A percentile compares a stretch with the other conserved stretches of the same genome.
Conservation (phyloP, 2,888 invertebrate genomes). For the Volucella inanis region DNA sequence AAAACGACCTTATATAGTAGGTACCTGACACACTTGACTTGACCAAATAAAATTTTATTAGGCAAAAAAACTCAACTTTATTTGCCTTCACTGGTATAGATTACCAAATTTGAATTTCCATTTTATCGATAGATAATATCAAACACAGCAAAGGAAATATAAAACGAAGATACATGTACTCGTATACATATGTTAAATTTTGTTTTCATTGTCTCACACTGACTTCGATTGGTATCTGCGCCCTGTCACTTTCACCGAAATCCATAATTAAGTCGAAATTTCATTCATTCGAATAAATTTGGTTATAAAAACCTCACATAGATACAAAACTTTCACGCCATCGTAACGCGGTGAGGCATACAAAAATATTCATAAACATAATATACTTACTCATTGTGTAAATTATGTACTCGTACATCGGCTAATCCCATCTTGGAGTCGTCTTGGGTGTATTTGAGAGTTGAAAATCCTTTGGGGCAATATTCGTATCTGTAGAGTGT, state of each 20-base stretch:
- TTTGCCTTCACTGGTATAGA: not conserved
- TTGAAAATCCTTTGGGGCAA: constrained; percentile 49
- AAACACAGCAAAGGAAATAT: not conserved
- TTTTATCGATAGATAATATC: constrained; percentile 1
- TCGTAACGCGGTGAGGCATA: not conserved
- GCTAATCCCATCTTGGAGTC: constrained; percentile 34
- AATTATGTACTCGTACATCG: constrained; percentile 42
- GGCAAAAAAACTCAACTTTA: not conserved
- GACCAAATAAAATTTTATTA: too few species aligned
- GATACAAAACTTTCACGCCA: constrained; percentile 42
- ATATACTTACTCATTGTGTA: constrained; percentile 45
- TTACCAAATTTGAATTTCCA: constrained; percentile 16
- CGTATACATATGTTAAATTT: constrained; percentile 1
- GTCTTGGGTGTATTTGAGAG: constrained; percentile 28
- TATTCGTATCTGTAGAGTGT: not conserved
- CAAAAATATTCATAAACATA: not conserved
- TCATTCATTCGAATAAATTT: not conserved
- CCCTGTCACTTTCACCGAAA: constrained; percentile 56
- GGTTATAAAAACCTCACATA: constrained; percentile 25
- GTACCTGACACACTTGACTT: not conserved
- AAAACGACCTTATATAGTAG: not conserved
- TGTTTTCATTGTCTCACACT: constrained; percentile 14
- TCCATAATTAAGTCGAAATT: constrained; percentile 36
- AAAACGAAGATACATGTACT: not conserved
- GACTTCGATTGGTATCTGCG: not conserved